Percentiles rank a stretch among this genome's conserved stretches.
These are phyloP conservation scores for Parazoanthus swiftii DNA, from an alignment of 92 coral and sea anemone genomes.

Conservation along the genomic window DNA sequence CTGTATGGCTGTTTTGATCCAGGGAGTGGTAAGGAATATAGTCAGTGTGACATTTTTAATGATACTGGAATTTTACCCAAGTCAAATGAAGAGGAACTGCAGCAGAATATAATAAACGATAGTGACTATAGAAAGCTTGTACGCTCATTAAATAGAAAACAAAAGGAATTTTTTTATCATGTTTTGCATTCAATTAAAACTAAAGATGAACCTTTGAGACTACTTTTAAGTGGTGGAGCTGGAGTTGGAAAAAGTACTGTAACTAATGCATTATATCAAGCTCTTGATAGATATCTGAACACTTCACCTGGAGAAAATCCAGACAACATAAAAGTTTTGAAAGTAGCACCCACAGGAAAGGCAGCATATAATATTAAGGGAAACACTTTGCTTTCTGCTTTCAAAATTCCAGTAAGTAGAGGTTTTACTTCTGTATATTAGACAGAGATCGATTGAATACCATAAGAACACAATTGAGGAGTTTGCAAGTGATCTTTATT, in stretches of 20 bases:
- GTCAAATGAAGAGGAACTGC: conserved; percentile 40
- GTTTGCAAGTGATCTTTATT: conserved; percentile 33
- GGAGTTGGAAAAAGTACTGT: conserved; percentile 55
- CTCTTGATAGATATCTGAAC: conserved; percentile 52
- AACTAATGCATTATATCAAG: conserved; percentile 48
- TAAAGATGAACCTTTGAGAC: conserved; percentile 36
- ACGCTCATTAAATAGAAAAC: conserved; percentile 20
- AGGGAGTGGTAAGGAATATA: conserved; percentile 24
- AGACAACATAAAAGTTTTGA: conserved; percentile 57
- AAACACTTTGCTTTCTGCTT: conserved; percentile 54
- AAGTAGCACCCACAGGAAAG: conserved; percentile 38
- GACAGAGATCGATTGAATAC: conserved; percentile 42
- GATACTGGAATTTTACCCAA: conserved; percentile 42
- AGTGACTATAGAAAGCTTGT: conserved; percentile 8
- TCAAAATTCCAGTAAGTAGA: conserved; percentile 49
- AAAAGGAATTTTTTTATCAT: conserved; percentile 28
- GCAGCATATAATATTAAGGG: conserved; percentile 46
- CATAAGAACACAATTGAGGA: conserved; percentile 24
- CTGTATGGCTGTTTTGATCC: conserved; percentile 50
- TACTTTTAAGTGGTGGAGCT: conserved; percentile 58
- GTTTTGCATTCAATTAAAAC: conserved; percentile 45
- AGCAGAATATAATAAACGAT: conserved; percentile 10
- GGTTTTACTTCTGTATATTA: conserved; percentile 35
- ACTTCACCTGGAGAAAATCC: conserved; percentile 51
- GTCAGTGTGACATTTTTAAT: conserved; percentile 34